Base-by-base conservation (phyloP, 2,888 invertebrate species). In the Metalampra italica region DNA sequence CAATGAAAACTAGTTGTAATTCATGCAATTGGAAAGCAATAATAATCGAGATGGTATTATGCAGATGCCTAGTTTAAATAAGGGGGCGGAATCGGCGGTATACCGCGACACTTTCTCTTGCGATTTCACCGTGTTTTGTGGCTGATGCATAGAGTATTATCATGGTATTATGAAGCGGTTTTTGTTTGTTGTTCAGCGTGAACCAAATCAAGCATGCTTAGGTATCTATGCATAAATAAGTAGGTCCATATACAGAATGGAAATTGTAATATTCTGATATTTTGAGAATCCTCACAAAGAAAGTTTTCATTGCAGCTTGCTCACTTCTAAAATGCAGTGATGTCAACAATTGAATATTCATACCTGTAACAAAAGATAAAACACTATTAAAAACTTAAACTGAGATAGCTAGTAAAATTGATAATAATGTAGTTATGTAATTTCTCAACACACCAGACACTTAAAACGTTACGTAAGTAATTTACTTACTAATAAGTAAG, bases 61-160 rank as follows among this genome's bases (percentile, higher is more conserved):
- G 61, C 60, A 66, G 68, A 71, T 76, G 72, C 55, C 83, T 82
- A 77, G 69, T 81, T 82, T 82, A 76, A 82, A 84, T 77, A 65
- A 76, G 79, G 66, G 60, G 81, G 78, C 69, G 75, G 64, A 51
- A 46, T 61, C 49, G 57, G 68, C 54, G 78, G 78, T 58, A 72
- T 74, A 80, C 84, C 84, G 56, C 83, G 70, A 61, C 65, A 71
- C 84, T 84, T 84, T 85, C 83, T 78, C 76, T 55, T 52, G 62
- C 64, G 76, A 78, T 81, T 78, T 77, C 81, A 66, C 78, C 66
- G 67, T 57, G 62, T 62, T 57, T 67, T 74, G 71, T 66, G 75
- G 72, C 62, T 59, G 54, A 53, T 46, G 60, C 57, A 57, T 61
- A n/a, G n/a, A n/a, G n/a, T n/a, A n/a, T n/a, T n/a, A n/a, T n/a